These are phyloP conservation scores for Epizoanthus stellaris DNA, from an alignment of 92 coral and sea anemone genomes.

Conservation along the genomic window DNA sequence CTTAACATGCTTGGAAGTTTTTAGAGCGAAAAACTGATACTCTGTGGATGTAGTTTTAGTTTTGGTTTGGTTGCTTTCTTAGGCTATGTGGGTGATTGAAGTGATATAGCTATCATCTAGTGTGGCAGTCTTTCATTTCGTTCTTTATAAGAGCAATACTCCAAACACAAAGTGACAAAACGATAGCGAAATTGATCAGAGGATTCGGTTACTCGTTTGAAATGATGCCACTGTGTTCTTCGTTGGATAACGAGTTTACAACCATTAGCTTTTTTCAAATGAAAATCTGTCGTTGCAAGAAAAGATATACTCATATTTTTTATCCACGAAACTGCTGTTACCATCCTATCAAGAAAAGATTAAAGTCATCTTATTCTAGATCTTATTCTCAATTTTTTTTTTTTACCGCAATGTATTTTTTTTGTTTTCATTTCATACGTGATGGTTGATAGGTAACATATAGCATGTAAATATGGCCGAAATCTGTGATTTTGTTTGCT, in stretches of 20 bases:
- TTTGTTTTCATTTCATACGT: slow-evolving; percentile 12
- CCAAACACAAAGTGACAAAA: slow-evolving; percentile 26
- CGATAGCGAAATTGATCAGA: slow-evolving; percentile 32
- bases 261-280: slow-evolving; percentile 8
- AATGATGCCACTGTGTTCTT: slow-evolving; percentile 10
- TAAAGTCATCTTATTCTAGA: slow-evolving; percentile 13
- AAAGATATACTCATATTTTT: not conserved
- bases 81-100: slow-evolving; percentile 26
- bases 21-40: not conserved
- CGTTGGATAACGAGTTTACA: slow-evolving; percentile 3
- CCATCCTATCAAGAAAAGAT: not conserved
- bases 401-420: slow-evolving; percentile 1
- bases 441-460: not conserved
- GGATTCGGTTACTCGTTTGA: slow-evolving; percentile 39
- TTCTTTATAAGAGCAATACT: slow-evolving; percentile 17
- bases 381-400: not conserved
- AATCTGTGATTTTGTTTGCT: slow-evolving; percentile 15
- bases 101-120: slow-evolving; percentile 19
- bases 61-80: not conserved
- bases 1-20: slow-evolving; percentile 39
- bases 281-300: not conserved
- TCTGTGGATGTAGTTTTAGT: not conserved
- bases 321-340: slow-evolving; percentile 2
- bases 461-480: slow-evolving; percentile 1
- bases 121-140: slow-evolving; percentile 20